Evolutionary conservation across 2,888 invertebrate species (phyloP).

Genomic region (Leptogaster cylindrica): DNA sequence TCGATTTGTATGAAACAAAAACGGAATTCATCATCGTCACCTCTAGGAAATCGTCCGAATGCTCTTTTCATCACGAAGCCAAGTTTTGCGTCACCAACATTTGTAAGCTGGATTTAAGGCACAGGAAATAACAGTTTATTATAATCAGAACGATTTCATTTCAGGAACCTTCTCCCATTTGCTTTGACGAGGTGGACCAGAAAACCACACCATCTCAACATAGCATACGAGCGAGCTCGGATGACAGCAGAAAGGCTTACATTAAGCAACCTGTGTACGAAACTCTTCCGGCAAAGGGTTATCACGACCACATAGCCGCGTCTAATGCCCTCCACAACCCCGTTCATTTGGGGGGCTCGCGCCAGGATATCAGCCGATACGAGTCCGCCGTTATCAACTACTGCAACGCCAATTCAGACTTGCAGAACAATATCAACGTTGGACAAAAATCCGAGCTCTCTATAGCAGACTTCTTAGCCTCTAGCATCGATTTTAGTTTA

Average conservation of each 20-base stretch:
- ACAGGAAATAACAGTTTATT: too few relatives aligned
- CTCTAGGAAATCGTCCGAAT: constrained; percentile 59
- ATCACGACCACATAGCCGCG: constrained; percentile 13
- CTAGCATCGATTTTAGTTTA: constrained; percentile 49
- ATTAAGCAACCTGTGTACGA: constrained; percentile 57
- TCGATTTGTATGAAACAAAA: constrained; percentile 43
- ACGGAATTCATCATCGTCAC: constrained; percentile 53
- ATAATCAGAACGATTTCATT: neutral
- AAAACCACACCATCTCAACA: constrained; percentile 58
- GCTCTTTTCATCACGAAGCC: constrained; percentile 55
- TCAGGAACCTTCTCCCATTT: constrained; percentile 46
- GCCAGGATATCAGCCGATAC: constrained; percentile 30
- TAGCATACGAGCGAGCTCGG: constrained; percentile 58
- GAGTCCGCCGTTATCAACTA: constrained; percentile 38
- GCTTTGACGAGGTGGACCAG: constrained; percentile 48
- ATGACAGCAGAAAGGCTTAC: constrained; percentile 55
- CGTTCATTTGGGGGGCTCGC: constrained; percentile 43
- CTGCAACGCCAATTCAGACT: constrained; percentile 41
- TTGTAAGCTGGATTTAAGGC: constrained; percentile 57
- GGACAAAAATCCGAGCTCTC: constrained; percentile 51
- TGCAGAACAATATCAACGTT: constrained; percentile 45
- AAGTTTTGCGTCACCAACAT: constrained; percentile 54
- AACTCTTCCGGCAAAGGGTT: constrained; percentile 52
- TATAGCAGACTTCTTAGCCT: constrained; percentile 50
- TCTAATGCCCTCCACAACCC: neutral